These are phyloP conservation scores for Eulacestoma nigropectus DNA, from an alignment of 2,113 vertebrate species.

Conservation along the genomic window DNA sequence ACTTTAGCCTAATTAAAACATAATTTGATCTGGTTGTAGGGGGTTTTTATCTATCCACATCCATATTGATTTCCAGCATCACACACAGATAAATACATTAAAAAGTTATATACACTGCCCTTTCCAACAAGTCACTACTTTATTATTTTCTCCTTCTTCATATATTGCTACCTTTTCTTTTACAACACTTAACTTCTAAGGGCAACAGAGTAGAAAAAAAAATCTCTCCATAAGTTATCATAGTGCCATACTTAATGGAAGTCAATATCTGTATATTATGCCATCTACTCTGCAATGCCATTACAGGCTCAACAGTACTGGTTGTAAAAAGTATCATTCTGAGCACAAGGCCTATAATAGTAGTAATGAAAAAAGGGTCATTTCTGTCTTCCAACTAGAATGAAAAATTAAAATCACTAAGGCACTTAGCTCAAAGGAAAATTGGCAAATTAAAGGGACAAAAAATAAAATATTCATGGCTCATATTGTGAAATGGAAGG, in stretches of 20 bases:
- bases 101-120: neutral
- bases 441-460: slow-evolving; percentile 74
- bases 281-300: slow-evolving; percentile 65
- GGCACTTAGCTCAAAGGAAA: slow-evolving; percentile 74
- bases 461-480: slow-evolving; percentile 71
- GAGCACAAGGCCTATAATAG: slow-evolving; percentile 49
- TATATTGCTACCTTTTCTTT: slow-evolving; percentile 37
- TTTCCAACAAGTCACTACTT: neutral
- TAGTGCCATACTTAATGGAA: slow-evolving; percentile 61
- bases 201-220: slow-evolving; percentile 23
- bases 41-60: neutral
- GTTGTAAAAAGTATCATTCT: slow-evolving; percentile 67
- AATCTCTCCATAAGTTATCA: slow-evolving; percentile 28
- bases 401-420: slow-evolving; percentile 75
- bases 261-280: slow-evolving; percentile 69
- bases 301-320: slow-evolving; percentile 60
- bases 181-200: slow-evolving; percentile 29
- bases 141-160: neutral
- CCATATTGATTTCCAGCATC: neutral
- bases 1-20: neutral
- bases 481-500: slow-evolving; percentile 67
- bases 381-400: slow-evolving; percentile 65
- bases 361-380: slow-evolving; percentile 67
- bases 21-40: neutral
- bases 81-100: neutral